phyloP scores from a whole-genome alignment of 2,888 invertebrate genomes.

The Xanthorhoe designata region DNA sequence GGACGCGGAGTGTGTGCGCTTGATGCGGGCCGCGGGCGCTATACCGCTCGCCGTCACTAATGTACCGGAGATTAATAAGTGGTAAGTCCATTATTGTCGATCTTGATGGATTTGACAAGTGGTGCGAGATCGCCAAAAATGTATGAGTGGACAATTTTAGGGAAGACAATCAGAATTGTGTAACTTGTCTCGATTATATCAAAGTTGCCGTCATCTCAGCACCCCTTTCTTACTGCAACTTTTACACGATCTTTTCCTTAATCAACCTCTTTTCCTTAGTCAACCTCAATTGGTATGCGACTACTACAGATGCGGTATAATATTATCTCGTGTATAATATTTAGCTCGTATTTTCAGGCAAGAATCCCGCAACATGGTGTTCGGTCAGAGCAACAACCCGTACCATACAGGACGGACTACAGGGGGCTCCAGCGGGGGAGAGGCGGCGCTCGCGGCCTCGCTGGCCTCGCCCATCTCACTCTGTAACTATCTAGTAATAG shows the following conservation, averaged over 20 bases:
- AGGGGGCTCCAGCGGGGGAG: constrained; percentile 97
- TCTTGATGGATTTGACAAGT: too few species aligned
- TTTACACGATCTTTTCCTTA: too few species aligned
- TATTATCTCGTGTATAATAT: background rate
- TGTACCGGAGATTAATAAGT: constrained; percentile 96
- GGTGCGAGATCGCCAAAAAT: too few species aligned
- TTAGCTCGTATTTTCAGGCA: constrained; percentile 75
- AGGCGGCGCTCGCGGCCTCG: constrained; percentile 90
- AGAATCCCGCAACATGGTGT: constrained; percentile 95
- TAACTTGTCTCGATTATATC: too few species aligned
- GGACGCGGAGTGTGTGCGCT: constrained; percentile 92
- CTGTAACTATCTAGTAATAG: constrained; percentile 83
- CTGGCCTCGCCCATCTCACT: constrained; percentile 94
- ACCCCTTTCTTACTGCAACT: too few species aligned
- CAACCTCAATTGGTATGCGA: too few species aligned
- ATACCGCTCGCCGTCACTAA: constrained; percentile 96
- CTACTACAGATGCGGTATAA: too few species aligned
- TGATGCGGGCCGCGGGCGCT: constrained; percentile 92
- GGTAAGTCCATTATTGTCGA: too few species aligned
- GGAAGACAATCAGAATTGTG: too few species aligned
- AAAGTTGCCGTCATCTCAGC: too few species aligned
- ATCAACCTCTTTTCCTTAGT: too few species aligned
- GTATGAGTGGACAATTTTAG: background rate
- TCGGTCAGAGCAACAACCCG: constrained; percentile 96
- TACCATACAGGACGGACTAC: constrained; percentile 93